Evolutionary conservation across 2,888 invertebrate species (phyloP), one percentile per base, ranked within the genome.

Genomic region (Amphipyra tragopoginis): DNA sequence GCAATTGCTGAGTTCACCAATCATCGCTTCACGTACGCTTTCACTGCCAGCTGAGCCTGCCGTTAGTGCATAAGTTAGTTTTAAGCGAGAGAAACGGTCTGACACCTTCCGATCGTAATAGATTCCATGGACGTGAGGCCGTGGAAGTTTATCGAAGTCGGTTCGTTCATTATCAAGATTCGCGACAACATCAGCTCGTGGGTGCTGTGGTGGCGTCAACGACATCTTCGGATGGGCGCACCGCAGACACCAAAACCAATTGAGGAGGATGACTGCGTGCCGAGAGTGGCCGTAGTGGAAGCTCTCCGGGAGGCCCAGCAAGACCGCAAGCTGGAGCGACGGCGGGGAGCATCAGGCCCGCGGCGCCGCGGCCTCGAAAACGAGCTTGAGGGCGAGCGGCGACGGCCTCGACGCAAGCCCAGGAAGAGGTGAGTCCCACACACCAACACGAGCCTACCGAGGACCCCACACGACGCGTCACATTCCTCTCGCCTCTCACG

Each of bases 131-230:
- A 80, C 80, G 77, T 71, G 78, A 79, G 69, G 75, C 73, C 75
- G 82, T 77, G 75, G 78, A 65, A 75, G 65, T 76, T 79, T 70
- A 60, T 57, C 62, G 62, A 71, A 72, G 67, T 59, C 78, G 84
- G 74, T 79, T 82, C 78, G 77, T 66, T 85, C 80, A 72, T 83
- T 77, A 77, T 79, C 94, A 93, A 92, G 84, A 94, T 94, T 94
- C 94, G 94, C 83, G 93, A 93, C 82, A 93, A 91, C 82, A 88
- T 93, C 87, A 91, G 90, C 76, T 91, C 91, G 90, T 94, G 94
- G 94, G 93, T 93, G 82, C 90, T 93, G 93, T 93, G 94, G 94
- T 92, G 93, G 93, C 93, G 93, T 89, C 89, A 91, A 84, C 90
- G 92, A 84, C 93, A 90, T 92, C 91, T 92, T 90, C 90, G 92